phyloP scores from a whole-genome alignment of 1,140 invertebrate species.

The Drosophila athabasca region DNA sequence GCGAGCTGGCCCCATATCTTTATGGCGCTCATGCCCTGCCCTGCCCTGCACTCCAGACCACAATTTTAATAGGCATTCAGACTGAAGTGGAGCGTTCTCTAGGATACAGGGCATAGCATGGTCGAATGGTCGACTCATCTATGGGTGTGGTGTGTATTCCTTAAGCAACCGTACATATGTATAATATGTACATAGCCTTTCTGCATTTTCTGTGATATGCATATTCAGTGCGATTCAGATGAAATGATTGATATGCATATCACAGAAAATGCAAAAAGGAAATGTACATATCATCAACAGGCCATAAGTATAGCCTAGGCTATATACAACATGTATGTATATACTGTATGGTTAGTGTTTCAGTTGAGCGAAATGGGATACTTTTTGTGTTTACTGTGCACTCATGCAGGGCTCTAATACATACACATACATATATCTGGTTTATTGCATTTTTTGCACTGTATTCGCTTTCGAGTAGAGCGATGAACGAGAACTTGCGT shows the following conservation, averaged over 20 bases:
- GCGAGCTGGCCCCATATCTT: constrained; percentile 31
- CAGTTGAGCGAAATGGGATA: too few species aligned
- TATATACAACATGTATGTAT: too few species aligned
- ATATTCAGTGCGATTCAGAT: too few species aligned
- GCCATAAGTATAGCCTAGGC: too few species aligned
- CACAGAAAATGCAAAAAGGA: too few species aligned
- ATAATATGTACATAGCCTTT: constrained; percentile 4
- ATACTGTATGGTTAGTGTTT: too few species aligned
- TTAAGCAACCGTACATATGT: constrained; percentile 45
- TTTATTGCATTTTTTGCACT: constrained; percentile 30
- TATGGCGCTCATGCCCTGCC: constrained; percentile 27
- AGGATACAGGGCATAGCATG: constrained; percentile 3
- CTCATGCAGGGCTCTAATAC: too few species aligned
- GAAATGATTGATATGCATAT: too few species aligned
- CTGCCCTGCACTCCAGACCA: constrained; percentile 3
- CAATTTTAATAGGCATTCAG: background rate
- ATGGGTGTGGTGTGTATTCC: background rate
- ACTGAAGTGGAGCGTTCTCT: constrained; percentile 13
- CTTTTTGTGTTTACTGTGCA: too few species aligned
- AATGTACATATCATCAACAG: too few species aligned
- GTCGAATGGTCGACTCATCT: constrained; percentile 20
- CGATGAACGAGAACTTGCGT: constrained; percentile 28
- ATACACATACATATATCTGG: constrained; percentile 16
- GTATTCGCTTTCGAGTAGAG: constrained; percentile 35
- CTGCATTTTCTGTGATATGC: too few species aligned